Conservation (phyloP, 1,140 invertebrate genomes). For the Trachymyrmex cornetzi region DNA sequence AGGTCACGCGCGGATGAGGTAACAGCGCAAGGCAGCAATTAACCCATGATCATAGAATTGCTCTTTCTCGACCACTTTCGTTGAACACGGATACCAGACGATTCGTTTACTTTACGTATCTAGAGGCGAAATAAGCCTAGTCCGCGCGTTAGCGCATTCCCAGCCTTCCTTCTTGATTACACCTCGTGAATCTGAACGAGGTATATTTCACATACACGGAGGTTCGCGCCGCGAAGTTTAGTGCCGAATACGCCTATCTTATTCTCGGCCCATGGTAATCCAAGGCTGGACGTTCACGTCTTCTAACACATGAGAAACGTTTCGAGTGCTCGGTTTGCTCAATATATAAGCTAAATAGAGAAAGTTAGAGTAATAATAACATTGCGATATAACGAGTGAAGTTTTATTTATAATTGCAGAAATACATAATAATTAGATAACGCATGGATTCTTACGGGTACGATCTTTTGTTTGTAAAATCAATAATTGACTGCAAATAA, state of each 20-base stretch:
- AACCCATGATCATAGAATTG: conserved; percentile 22
- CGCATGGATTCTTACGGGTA: neutral
- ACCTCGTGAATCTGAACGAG: neutral
- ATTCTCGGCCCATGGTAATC: neutral
- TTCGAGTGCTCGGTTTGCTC: neutral
- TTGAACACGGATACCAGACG: neutral
- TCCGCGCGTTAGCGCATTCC: neutral
- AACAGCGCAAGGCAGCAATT: conserved; percentile 28
- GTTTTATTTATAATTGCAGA: neutral
- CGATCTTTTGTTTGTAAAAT: neutral
- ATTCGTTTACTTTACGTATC: conserved; percentile 39
- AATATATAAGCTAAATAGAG: neutral
- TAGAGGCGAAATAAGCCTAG: neutral
- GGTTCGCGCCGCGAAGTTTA: neutral
- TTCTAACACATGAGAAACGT: conserved; percentile 32
- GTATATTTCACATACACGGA: neutral
- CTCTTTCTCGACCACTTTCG: conserved; percentile 30
- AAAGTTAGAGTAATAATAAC: conserved; percentile 6
- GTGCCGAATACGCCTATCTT: neutral
- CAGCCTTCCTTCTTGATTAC: neutral
- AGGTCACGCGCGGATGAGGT: conserved; percentile 38
- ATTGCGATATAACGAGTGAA: neutral
- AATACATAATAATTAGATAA: neutral
- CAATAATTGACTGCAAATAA: neutral
- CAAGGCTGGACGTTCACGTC: conserved; percentile 51